A percentile compares a stretch with the other conserved stretches of the same genome.
Evolutionary conservation across 2,888 invertebrate genomes (phyloP).

Genomic region (Notocelia uddmanniana): DNA sequence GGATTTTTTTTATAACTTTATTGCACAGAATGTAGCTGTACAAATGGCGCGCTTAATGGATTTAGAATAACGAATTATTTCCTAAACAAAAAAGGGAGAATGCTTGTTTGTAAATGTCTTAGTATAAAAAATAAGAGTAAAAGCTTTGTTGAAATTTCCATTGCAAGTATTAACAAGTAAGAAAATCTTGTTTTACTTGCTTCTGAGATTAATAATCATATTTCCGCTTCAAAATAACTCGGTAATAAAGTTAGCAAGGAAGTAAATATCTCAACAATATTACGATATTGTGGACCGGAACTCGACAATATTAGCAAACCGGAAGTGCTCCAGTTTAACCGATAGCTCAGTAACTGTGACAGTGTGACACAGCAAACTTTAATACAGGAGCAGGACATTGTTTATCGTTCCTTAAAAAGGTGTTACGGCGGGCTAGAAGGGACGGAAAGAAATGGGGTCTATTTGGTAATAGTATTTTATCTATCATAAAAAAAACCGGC

Average conservation of each 20-base stretch:
- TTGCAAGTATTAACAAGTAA: neutral
- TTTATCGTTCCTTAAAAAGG: neutral
- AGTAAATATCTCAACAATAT: constrained; percentile 12
- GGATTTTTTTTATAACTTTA: no score
- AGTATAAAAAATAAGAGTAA: no score
- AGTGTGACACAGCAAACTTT: neutral
- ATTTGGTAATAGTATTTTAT: neutral
- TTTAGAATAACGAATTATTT: no score
- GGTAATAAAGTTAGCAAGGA: constrained; percentile 11
- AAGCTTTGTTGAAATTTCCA: no score
- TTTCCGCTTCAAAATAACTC: constrained; percentile 16
- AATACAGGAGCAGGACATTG: neutral
- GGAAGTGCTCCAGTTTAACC: constrained; percentile 10
- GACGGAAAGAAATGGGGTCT: neutral
- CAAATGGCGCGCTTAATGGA: no score
- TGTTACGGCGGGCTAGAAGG: neutral
- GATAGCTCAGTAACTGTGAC: constrained; percentile 6
- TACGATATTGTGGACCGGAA: constrained; percentile 8
- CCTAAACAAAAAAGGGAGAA: no score
- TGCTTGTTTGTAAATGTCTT: no score
- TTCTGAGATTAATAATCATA: neutral
- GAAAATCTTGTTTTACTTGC: neutral
- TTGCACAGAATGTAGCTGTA: no score
- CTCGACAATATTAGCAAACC: constrained; percentile 16
- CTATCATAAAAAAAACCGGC: no score